Evolutionary conservation across 1,140 invertebrate species (phyloP), one percentile per base, ranked within the genome.

Genomic region (Diorhabda carinulata): DNA sequence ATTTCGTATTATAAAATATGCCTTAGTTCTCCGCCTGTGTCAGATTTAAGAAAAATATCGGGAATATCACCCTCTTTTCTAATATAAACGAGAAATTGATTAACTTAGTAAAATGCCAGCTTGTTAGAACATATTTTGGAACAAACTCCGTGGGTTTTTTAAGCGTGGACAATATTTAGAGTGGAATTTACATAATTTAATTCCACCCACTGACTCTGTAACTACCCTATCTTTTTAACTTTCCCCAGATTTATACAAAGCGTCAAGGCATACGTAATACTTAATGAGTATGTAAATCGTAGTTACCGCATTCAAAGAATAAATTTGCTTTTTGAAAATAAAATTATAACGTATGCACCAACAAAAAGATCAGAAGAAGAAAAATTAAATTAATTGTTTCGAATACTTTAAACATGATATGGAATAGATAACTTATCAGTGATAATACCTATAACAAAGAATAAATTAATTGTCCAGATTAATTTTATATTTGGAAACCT

Each of bases 41-140:
- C 25, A 25, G 25, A 25, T 25, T 25, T 25, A 25, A 25, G 25
- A 25, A 25, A 52, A 52, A 52, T 8, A 52, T 52, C 47, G 6
- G 6, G n/a, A 52, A n/a, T 52, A 8, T 52, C 47, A 52, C n/a
- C 47, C 47, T n/a, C 47, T 52, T 52, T 52, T n/a, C 6, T 52
- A 52, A 52, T 52, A 6, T n/a, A 52, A 52, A 52, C n/a, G 47
- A 52, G 47, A 52, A 52, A 52, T 52, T 52, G n/a, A 52, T 52
- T 52, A 52, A 52, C 47, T 52, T 6, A 52, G n/a, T 52, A 52
- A 52, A 52, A 52, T 52, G 47, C n/a, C 47, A 52, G 47, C 47
- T 52, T 52, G 47, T 52, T 52, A 52, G 47, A 52, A 52, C 47
- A 52, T 52, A 52, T 52, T 52, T 52, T 52, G 6, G 47, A n/a